These are phyloP conservation scores for Rugalucina vietnamica DNA, from an alignment of 2,888 invertebrate genomes.

Conservation along the genomic window DNA sequence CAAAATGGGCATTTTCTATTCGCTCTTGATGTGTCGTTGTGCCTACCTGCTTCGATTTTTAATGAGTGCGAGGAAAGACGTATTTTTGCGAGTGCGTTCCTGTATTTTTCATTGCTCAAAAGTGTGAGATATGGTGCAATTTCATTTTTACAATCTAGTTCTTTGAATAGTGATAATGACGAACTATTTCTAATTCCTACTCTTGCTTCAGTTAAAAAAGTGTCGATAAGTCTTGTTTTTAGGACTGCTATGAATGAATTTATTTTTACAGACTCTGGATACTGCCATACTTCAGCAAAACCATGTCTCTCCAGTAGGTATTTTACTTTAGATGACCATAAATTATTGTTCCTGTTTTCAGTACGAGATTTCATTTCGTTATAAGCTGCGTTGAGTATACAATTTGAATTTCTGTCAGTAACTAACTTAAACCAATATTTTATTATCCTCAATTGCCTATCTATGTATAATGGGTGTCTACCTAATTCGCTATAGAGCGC, in stretches of 20 bases:
- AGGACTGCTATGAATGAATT: background rate
- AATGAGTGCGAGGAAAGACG: background rate
- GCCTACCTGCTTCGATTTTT: slow-evolving; percentile 8
- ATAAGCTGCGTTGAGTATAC: background rate
- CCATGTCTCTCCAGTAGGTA: background rate
- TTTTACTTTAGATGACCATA: background rate
- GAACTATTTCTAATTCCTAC: background rate
- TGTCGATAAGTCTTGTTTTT: background rate
- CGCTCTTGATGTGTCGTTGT: background rate
- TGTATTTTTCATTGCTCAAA: background rate
- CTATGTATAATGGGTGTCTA: background rate
- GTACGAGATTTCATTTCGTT: background rate
- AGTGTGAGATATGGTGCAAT: background rate
- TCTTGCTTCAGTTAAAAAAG: background rate
- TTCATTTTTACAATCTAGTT: background rate
- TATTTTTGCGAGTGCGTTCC: background rate
- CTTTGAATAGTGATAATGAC: background rate
- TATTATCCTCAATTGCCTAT: background rate
- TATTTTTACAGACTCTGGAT: background rate
- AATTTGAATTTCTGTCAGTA: background rate
- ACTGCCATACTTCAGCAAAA: background rate
- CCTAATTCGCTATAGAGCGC: background rate
- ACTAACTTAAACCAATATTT: background rate
- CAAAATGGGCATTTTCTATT: slow-evolving; percentile 12
- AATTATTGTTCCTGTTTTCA: background rate